Evolutionary conservation across 1,140 invertebrate species (phyloP).

Genomic region (Lysiphlebus fabarum): DNA sequence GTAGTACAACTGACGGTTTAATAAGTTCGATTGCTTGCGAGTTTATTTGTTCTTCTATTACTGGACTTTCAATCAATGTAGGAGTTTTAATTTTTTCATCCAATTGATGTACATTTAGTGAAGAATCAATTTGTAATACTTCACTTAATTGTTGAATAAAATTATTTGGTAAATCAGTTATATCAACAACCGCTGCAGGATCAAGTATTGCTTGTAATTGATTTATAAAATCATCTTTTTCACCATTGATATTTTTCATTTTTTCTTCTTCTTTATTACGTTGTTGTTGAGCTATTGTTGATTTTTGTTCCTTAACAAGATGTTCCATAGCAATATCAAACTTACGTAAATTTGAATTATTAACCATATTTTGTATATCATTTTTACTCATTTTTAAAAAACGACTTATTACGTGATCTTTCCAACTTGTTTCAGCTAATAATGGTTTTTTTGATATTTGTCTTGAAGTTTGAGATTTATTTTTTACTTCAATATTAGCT

Average conservation of each 20-base stretch:
- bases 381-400: conserved; percentile 54
- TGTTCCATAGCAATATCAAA: conserved; percentile 53
- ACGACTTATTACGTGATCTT: conserved; percentile 46
- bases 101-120: conserved; percentile 24
- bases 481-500: not conserved
- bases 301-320: conserved; percentile 47
- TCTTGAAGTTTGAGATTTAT: not conserved
- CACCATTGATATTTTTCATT: conserved; percentile 35
- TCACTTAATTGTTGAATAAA: conserved; percentile 52
- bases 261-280: conserved; percentile 46
- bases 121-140: conserved; percentile 46
- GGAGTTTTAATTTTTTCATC: not conserved
- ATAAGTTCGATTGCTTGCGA: conserved; percentile 10
- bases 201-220: conserved; percentile 51
- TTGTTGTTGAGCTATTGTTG: conserved; percentile 41
- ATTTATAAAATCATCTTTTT: conserved; percentile 50
- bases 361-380: conserved; percentile 52
- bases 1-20: no score
- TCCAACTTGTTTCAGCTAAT: conserved; percentile 37
- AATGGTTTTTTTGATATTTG: conserved; percentile 11
- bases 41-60: conserved; percentile 1
- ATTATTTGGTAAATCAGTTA: conserved; percentile 47
- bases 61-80: no score
- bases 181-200: conserved; percentile 43
- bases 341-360: conserved; percentile 50